Base-by-base conservation (phyloP, 2,888 invertebrate genomes). In the Xestia ashworthii region DNA sequence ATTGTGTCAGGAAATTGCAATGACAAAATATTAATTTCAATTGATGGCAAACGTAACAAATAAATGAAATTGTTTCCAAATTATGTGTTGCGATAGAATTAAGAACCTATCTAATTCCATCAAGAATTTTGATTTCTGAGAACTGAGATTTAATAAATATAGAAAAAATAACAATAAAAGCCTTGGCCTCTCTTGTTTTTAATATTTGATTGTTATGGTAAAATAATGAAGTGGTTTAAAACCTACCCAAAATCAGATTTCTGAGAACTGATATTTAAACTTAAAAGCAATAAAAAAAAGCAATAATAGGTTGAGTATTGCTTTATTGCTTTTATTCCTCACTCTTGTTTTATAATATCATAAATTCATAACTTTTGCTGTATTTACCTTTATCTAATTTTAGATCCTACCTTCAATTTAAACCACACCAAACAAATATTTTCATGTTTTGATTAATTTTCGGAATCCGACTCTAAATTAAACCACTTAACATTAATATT, bases 361-460 rank as follows among this genome's bases (percentile, higher is more conserved):
- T n/a, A 65, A 65, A 65, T 44, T 44, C 44, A 44, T 46, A 19
- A 46, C 11, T 50, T 38, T 55, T 79, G 6, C 22, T 5, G 19
- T 41, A n/a, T 11, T 38, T 46, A n/a, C 14, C 3, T 53, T 25
- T 60, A 67, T 53, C 14, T 12, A 32, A 74, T 55, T 62, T 44
- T 25, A 44, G 19, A 71, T 12, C 0, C 38, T n/a, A 60, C 46
- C 74, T 74, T 62, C n/a, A 46, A 80, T 53, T 67, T 53, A 11
- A 78, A 68, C 44, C 62, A 12, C 1, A 32, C 5, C 12, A 16
- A 82, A 65, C 38, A 50, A 76, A 76, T 19, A 60, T 46, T 48
- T 50, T 55, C 12, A 6, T 76, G 64, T 69, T 80, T 82, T 80
- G 78, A 83, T 80, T 50, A 71, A 53, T 67, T 78, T 83, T 70